Evolutionary conservation across 2,888 invertebrate genomes (phyloP).

Genomic region (Cheilosia soror): DNA sequence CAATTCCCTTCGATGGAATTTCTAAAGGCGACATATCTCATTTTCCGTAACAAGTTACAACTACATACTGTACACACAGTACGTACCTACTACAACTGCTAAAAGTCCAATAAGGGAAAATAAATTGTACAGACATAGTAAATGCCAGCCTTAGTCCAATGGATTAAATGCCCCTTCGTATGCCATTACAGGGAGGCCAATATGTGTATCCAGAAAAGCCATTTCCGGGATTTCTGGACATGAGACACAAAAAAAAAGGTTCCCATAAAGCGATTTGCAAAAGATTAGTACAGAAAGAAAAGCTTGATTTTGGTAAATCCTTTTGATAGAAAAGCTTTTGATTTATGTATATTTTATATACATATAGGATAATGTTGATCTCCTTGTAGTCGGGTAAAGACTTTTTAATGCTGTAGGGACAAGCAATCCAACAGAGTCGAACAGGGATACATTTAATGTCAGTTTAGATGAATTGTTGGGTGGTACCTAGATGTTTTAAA

Average conservation of each 20-base stretch:
- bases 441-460: too few relatives aligned
- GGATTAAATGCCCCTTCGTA: slow-evolving; percentile 13
- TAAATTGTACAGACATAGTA: slow-evolving; percentile 4
- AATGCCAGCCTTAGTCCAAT: slow-evolving; percentile 8
- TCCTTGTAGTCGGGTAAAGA: neutral
- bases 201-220: neutral
- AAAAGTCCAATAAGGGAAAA: slow-evolving; percentile 1
- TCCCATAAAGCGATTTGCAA: slow-evolving; percentile 11
- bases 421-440: too few relatives aligned
- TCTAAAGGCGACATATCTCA: too few relatives aligned
- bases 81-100: neutral
- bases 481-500: too few relatives aligned
- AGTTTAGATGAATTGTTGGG: too few relatives aligned
- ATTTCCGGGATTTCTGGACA: slow-evolving; percentile 19
- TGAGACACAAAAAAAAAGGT: slow-evolving; percentile 11
- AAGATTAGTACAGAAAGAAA: slow-evolving; percentile 42
- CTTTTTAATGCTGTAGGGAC: neutral
- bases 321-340: slow-evolving; percentile 2
- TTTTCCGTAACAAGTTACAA: too few relatives aligned
- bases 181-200: neutral
- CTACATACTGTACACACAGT: neutral
- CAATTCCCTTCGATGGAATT: too few relatives aligned
- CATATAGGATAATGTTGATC: neutral
- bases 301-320: slow-evolving; percentile 26
- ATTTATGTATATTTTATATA: neutral